A percentile compares a stretch with the other conserved stretches of the same genome.
phyloP scores from a whole-genome alignment of 2,888 invertebrate genomes.

The Conomelus anceps region DNA sequence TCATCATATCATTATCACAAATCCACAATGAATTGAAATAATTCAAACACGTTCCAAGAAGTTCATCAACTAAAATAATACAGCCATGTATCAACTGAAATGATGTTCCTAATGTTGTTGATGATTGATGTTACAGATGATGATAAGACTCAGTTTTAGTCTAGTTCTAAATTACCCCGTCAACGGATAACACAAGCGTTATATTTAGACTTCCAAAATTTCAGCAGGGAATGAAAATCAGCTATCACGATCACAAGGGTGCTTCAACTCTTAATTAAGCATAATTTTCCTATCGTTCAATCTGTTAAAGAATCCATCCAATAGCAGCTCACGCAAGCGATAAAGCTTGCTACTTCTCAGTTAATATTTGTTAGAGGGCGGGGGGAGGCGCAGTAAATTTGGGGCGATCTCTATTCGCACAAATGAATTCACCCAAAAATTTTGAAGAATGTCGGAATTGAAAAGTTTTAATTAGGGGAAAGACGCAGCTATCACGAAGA shows the following conservation, averaged over 20 bases:
- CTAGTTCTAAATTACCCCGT: too few species aligned
- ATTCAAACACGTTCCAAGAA: too few species aligned
- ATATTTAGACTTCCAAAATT: neutral
- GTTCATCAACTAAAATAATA: too few species aligned
- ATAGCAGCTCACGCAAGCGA: neutral
- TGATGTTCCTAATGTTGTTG: too few species aligned
- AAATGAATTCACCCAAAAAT: neutral
- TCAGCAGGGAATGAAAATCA: neutral
- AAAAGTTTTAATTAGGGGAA: neutral
- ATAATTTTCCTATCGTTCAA: neutral
- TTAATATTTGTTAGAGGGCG: neutral
- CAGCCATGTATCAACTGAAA: too few species aligned
- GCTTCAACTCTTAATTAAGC: neutral
- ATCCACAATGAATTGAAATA: too few species aligned
- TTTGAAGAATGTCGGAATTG: neutral
- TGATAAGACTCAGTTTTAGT: too few species aligned
- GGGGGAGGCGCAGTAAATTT: too few species aligned
- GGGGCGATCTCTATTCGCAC: neutral
- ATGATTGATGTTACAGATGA: too few species aligned
- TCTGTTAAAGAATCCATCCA: neutral
- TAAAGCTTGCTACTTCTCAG: neutral
- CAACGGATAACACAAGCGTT: too few species aligned
- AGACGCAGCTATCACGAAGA: neutral
- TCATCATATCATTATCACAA: too few species aligned
- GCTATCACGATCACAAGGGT: neutral